Evolutionary conservation across 2,113 vertebrate species (phyloP), one percentile per base, ranked within the genome.

Genomic region (Centropristis striata): DNA sequence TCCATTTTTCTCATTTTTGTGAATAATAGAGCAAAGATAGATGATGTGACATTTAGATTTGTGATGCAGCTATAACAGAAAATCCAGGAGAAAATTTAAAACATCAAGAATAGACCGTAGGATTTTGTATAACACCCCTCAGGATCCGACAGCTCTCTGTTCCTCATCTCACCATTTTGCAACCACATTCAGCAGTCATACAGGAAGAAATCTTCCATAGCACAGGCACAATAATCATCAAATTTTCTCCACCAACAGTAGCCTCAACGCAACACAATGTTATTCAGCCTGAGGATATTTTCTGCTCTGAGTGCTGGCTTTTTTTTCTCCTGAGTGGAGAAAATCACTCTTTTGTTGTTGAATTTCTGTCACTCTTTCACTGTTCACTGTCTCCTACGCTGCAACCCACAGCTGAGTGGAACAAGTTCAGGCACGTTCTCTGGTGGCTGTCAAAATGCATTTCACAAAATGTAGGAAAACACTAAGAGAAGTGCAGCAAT

Each of bases 361-460:
- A 63, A 57, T 70, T 71, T 90, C 49, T 73, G 68, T 71, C 80
- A 58, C 28, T 39, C 47, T 69, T 64, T 60, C 42, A 36, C 60
- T 64, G 39, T 44, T 50, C n/a, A 18, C 65, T 36, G 50, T 75
- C 75, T 75, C 72, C 78, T 41, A 74, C 71, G 49, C 78, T 50
- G 21, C 81, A 75, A 41, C 81, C 78, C 69, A 71, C 78, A 64
- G 60, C 28, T 39, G 75, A 83, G 69, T 57, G 44, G 59, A 86
- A 59, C 66, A 49, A 70, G 74, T 71, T 65, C 72, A 90, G 72
- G 57, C 85, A 55, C 20, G 20, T 72, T 87, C 80, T 80, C 85
- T 80, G 78, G 63, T 75, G 80, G 73, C 69, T 81, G 82, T 90
- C 77, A 78, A 57, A 82, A 78, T 50, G 67, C 60, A 55, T 86